These are phyloP conservation scores for Mus pahari DNA, from an alignment of 2,113 vertebrate species.

Conservation along the genomic window DNA sequence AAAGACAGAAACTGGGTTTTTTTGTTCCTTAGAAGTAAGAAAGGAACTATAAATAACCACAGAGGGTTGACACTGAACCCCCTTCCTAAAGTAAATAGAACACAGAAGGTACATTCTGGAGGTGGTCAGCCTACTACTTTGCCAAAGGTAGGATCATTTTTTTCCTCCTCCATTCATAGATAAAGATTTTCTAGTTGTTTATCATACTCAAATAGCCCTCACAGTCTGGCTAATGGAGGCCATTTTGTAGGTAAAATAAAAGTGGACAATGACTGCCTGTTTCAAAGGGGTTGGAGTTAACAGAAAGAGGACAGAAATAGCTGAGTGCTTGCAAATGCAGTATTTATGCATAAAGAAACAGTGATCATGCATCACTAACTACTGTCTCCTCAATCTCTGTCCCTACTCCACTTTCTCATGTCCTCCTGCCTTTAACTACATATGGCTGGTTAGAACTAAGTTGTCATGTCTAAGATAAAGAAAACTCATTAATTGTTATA, in stretches of 20 bases:
- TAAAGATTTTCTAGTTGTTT: background rate
- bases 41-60: background rate
- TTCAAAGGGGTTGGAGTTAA: background rate
- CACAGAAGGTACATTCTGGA: background rate
- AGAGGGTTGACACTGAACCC: background rate
- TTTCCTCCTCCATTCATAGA: background rate
- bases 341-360: background rate
- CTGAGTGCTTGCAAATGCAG: rapidly evolving
- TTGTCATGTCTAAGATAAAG: background rate
- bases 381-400: background rate
- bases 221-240: background rate
- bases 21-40: background rate
- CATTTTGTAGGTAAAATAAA: background rate
- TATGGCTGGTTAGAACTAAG: background rate
- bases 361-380: rapidly evolving
- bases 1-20: background rate
- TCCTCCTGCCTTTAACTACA: background rate
- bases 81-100: background rate
- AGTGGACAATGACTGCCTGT: background rate
- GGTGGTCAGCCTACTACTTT: background rate
- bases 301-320: background rate
- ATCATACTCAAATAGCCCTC: background rate
- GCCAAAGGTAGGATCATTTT: too few species aligned
- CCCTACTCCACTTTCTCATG: too few species aligned
- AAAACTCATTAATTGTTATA: background rate